These are phyloP conservation scores for Globia sparganii DNA, from an alignment of 2,888 invertebrate genomes.

Conservation along the genomic window DNA sequence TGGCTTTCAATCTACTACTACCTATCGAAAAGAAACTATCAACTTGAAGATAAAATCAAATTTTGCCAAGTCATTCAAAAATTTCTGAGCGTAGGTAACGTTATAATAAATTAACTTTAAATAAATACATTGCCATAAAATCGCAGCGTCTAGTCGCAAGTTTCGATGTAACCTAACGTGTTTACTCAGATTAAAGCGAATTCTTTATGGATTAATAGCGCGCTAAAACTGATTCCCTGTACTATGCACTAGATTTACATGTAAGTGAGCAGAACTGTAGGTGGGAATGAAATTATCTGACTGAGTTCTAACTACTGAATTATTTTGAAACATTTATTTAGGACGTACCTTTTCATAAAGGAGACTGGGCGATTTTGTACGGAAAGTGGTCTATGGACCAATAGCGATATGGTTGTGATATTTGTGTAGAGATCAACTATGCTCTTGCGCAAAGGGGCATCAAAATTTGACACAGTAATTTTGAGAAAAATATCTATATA, in stretches of 20 bases:
- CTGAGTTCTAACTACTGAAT: neutral
- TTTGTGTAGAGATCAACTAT: too few species aligned
- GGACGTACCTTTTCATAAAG: neutral
- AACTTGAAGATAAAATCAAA: too few species aligned
- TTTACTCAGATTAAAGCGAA: constrained; percentile 65
- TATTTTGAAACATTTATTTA: constrained; percentile 25
- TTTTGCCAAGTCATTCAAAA: too few species aligned
- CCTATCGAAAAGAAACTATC: too few species aligned
- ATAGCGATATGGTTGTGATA: too few species aligned
- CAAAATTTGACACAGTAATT: too few species aligned
- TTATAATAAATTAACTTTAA: too few species aligned
- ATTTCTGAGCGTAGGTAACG: too few species aligned
- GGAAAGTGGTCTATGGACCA: too few species aligned
- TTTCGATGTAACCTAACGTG: constrained; percentile 34
- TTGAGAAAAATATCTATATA: too few species aligned
- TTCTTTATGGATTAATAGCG: constrained; percentile 68
- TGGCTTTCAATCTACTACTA: too few species aligned
- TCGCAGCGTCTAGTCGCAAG: constrained; percentile 29
- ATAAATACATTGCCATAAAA: neutral
- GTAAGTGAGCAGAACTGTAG: constrained; percentile 28
- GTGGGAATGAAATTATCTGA: constrained; percentile 42
- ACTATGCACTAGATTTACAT: constrained; percentile 49
- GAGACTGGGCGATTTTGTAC: neutral
- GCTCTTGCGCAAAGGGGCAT: too few species aligned
- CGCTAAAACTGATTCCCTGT: constrained; percentile 63